These are phyloP conservation scores for Tyto alba DNA, from an alignment of 2,113 vertebrate genomes.

Conservation along the genomic window DNA sequence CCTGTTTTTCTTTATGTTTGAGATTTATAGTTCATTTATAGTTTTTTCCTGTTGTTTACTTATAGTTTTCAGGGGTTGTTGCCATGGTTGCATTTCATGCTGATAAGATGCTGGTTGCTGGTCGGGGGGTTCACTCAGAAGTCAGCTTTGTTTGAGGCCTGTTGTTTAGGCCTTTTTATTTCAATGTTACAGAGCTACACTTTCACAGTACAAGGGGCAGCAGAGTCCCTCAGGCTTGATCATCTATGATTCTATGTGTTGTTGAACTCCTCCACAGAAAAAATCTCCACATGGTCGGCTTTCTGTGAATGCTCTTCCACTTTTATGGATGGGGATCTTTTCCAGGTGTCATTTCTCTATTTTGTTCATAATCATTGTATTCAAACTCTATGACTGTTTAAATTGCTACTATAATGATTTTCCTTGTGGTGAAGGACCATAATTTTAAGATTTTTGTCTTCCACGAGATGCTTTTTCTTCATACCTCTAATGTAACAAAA, in stretches of 20 bases:
- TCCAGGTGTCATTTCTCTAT: background rate
- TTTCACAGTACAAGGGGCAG: background rate
- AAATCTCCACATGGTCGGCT: background rate
- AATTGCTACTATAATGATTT: background rate
- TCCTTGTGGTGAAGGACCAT: background rate
- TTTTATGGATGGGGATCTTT: background rate
- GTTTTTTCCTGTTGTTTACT: no score
- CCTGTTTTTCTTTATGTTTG: no score
- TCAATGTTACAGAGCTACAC: background rate
- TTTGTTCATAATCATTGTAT: background rate
- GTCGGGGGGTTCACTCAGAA: no score
- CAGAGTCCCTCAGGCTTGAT: background rate
- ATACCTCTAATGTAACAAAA: background rate
- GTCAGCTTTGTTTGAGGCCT: no score
- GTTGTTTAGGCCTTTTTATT: no score
- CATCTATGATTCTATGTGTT: background rate
- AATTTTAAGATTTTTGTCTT: background rate
- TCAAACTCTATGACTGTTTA: background rate
- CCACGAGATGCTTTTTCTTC: background rate
- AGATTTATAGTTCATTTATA: no score
- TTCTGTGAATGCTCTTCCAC: background rate
- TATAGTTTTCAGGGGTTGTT: no score
- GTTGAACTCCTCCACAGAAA: background rate
- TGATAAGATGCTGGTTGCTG: no score
- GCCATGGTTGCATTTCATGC: no score